These are phyloP conservation scores for Actinopyga echinites DNA, from an alignment of 53 echinoderm and acorn worm genomes.

Conservation along the genomic window DNA sequence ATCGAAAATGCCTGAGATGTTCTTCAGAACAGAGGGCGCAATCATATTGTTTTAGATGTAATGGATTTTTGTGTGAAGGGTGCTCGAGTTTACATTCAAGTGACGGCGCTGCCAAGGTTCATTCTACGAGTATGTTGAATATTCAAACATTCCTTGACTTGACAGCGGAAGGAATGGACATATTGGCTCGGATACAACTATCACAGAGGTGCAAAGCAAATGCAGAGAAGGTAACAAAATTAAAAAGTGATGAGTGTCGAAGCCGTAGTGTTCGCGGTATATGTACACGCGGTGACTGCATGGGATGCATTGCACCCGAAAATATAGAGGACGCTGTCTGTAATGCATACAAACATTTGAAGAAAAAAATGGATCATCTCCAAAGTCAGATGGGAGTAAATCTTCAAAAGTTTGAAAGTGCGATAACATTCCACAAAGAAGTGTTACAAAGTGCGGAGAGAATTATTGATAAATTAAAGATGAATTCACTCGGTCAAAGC, in stretches of 20 bases:
- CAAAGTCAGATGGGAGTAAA: too few species aligned
- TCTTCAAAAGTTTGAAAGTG: too few species aligned
- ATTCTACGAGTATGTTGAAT: background rate
- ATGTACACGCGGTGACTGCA: background rate
- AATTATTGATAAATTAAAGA: too few species aligned
- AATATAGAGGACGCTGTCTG: too few species aligned
- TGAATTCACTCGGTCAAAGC: too few species aligned
- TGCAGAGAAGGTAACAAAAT: background rate
- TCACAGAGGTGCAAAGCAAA: background rate
- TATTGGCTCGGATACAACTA: background rate
- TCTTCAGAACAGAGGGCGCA: background rate
- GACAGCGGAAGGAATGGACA: background rate
- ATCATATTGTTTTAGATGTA: slow-evolving; percentile 1
- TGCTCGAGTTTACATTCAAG: background rate
- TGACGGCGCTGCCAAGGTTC: background rate
- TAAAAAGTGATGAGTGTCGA: background rate
- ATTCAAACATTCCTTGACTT: background rate
- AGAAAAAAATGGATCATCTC: too few species aligned
- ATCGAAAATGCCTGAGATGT: background rate
- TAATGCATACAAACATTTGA: too few species aligned
- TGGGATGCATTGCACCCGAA: too few species aligned
- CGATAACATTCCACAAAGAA: too few species aligned
- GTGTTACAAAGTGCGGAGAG: too few species aligned
- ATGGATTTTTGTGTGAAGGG: slow-evolving; percentile 6
- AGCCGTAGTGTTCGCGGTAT: background rate